Evolutionary conservation across 2,113 vertebrate genomes (phyloP).

Genomic region (Hyla sarda): DNA sequence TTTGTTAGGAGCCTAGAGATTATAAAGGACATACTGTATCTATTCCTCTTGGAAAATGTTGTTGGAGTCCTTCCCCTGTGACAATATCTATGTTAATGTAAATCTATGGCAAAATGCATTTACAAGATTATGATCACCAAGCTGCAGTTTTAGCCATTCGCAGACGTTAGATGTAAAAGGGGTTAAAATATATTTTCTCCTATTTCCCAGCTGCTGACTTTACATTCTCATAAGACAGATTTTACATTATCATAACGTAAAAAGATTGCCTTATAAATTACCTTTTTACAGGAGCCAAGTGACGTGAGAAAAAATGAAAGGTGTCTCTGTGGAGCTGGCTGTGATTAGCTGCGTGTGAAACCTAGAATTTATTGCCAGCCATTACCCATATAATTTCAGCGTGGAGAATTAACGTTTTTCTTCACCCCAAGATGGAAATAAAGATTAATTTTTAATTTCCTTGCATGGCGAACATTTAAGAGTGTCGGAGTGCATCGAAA

Average conservation of each 20-base stretch:
- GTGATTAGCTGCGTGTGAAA: slow-evolving; percentile 74
- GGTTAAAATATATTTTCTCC: slow-evolving; percentile 21
- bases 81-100: slow-evolving; percentile 18
- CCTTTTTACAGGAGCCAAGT: slow-evolving; percentile 62
- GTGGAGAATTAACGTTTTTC: slow-evolving; percentile 81
- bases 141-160: background rate
- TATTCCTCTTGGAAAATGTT: background rate
- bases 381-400: slow-evolving; percentile 78
- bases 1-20: background rate
- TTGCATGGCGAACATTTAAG: slow-evolving; percentile 79
- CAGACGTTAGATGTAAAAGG: background rate
- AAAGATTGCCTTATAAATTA: slow-evolving; percentile 59
- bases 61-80: background rate
- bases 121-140: slow-evolving; percentile 1
- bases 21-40: background rate
- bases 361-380: slow-evolving; percentile 77
- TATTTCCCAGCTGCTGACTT: slow-evolving; percentile 38
- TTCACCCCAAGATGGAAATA: slow-evolving; percentile 80
- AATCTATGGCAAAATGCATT: slow-evolving; percentile 17
- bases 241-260: slow-evolving; percentile 58
- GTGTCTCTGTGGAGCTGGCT: slow-evolving; percentile 67
- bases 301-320: slow-evolving; percentile 61
- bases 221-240: slow-evolving; percentile 52
- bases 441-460: slow-evolving; percentile 88
- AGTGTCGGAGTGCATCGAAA: slow-evolving; percentile 69